phyloP scores from a whole-genome alignment of 2,113 vertebrate species.

The Gorsachius goisagi region DNA sequence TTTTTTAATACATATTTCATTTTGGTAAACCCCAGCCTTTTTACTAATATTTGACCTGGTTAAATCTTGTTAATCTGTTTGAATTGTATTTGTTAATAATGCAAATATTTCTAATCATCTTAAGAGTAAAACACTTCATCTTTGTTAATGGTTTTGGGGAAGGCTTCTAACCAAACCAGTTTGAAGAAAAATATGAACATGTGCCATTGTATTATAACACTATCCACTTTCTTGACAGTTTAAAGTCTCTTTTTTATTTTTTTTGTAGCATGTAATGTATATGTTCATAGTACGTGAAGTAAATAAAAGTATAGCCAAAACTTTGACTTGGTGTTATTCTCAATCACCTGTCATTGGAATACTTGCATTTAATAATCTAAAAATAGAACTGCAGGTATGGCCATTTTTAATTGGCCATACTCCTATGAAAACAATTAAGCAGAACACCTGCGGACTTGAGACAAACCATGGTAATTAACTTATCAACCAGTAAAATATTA shows the following conservation, averaged over 20 bases:
- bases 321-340: slow-evolving; percentile 66
- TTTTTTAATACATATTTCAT: slow-evolving; percentile 75
- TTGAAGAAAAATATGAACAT: slow-evolving; percentile 84
- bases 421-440: not conserved
- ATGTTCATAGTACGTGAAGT: slow-evolving; percentile 89
- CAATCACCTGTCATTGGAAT: slow-evolving; percentile 19
- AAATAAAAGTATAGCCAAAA: slow-evolving; percentile 89
- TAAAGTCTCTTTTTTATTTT: slow-evolving; percentile 76
- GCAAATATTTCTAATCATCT: slow-evolving; percentile 81
- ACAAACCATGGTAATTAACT: not conserved
- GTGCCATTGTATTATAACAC: slow-evolving; percentile 98
- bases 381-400: not conserved
- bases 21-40: slow-evolving; percentile 76
- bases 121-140: slow-evolving; percentile 73
- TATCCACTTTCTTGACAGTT: slow-evolving; percentile 89
- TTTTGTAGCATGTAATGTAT: slow-evolving; percentile 90
- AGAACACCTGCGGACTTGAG: not conserved
- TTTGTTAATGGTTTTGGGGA: slow-evolving; percentile 75
- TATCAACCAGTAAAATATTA: not conserved
- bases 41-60: slow-evolving; percentile 79
- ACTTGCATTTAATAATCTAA: not conserved
- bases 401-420: not conserved
- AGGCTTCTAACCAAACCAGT: slow-evolving; percentile 76
- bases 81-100: slow-evolving; percentile 80
- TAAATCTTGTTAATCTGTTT: slow-evolving; percentile 80